Conservation (phyloP, 2,888 invertebrate genomes). For the Physocephala rufipes region DNA sequence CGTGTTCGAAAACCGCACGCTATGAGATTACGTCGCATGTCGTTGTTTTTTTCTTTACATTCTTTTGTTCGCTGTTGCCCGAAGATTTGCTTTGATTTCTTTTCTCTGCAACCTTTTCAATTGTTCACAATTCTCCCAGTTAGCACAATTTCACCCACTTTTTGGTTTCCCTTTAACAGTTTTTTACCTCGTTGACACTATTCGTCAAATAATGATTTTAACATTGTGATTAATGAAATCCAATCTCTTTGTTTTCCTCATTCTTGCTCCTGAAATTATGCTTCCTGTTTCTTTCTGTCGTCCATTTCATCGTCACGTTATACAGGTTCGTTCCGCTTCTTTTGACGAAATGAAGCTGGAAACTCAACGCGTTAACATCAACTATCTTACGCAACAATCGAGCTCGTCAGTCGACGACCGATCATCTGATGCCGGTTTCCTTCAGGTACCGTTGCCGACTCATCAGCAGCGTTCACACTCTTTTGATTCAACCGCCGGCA, state of each 20-base stretch:
- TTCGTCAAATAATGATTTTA: no score
- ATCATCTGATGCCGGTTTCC: constrained; percentile 64
- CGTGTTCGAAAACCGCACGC: no score
- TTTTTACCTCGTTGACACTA: no score
- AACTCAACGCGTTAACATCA: constrained; percentile 69
- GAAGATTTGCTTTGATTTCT: not conserved
- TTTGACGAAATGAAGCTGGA: constrained; percentile 90
- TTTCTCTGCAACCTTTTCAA: not conserved
- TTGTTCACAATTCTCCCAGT: not conserved
- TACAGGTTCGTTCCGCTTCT: constrained; percentile 82
- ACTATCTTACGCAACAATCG: constrained; percentile 59
- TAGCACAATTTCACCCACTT: not conserved
- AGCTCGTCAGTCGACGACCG: constrained; percentile 63
- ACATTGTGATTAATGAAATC: not conserved
- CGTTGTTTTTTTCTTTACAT: not conserved
- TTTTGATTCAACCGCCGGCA: constrained; percentile 78
- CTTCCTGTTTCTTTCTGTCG: constrained; percentile 12
- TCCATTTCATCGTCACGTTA: not conserved
- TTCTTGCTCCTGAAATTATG: no score
- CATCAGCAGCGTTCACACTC: constrained; percentile 75
- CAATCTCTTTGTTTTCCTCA: constrained; percentile 14
- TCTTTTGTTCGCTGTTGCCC: not conserved
- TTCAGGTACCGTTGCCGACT: constrained; percentile 74
- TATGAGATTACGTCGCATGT: not conserved
- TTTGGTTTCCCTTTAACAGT: not conserved